Conservation (phyloP, 1,140 invertebrate genomes). For the Mamestra configurata region DNA sequence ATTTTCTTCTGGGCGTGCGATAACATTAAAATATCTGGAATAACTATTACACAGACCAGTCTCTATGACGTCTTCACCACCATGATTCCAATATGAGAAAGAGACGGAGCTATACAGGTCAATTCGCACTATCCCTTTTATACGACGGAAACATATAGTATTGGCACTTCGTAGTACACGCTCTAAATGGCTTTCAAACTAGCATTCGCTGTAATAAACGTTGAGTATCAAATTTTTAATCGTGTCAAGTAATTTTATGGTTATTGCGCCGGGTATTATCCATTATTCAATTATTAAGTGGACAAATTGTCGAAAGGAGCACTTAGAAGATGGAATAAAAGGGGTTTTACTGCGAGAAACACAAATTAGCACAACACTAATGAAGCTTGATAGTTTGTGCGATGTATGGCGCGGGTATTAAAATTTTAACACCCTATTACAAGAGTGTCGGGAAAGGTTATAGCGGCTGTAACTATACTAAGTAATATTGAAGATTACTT, state of each 20-base stretch:
- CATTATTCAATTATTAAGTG: not conserved
- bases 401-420: not conserved
- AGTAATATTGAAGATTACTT: not conserved
- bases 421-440: not conserved
- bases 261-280: not conserved
- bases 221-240: conserved; percentile 7
- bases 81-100: no score
- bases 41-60: not conserved
- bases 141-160: no score
- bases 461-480: not conserved
- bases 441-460: not conserved
- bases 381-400: not conserved
- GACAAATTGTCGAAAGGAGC: not conserved
- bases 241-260: conserved; percentile 2
- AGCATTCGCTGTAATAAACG: not conserved
- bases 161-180: no score
- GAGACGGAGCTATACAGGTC: no score
- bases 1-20: not conserved
- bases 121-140: no score
- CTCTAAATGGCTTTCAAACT: not conserved
- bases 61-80: no score
- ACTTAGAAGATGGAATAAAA: not conserved
- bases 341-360: not conserved
- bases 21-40: conserved; percentile 10
- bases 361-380: not conserved